Conservation (phyloP, 1,140 invertebrate genomes). For the Andrena cerasifolii region DNA sequence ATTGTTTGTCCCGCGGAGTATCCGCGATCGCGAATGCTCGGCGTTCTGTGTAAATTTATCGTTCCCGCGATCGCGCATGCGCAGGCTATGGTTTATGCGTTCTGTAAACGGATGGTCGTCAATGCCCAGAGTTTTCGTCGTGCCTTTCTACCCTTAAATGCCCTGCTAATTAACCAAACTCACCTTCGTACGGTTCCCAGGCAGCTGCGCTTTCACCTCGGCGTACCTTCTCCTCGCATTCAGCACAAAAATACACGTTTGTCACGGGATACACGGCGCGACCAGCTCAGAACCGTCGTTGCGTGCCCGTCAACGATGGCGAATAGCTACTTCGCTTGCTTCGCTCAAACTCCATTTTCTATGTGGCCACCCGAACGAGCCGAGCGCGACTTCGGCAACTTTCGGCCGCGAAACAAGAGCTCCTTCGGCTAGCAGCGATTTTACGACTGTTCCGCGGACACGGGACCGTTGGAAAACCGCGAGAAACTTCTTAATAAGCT, state of each 20-base stretch:
- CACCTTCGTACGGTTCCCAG: constrained; percentile 43
- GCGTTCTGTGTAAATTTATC: constrained; percentile 66
- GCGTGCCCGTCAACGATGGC: constrained; percentile 73
- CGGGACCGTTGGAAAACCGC: neutral
- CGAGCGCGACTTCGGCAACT: constrained; percentile 46
- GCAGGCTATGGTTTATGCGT: constrained; percentile 64
- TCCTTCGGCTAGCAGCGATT: constrained; percentile 13
- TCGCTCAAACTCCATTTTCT: constrained; percentile 73
- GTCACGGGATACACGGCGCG: constrained; percentile 42
- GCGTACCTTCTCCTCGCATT: constrained; percentile 50
- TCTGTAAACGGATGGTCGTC: constrained; percentile 68
- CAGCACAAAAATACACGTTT: constrained; percentile 64
- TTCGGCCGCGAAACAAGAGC: constrained; percentile 36
- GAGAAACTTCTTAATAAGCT: neutral
- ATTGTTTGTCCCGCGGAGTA: constrained; percentile 18
- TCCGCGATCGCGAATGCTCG: neutral
- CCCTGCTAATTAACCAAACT: constrained; percentile 35
- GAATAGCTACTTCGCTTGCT: constrained; percentile 72
- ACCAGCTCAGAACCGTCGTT: constrained; percentile 55
- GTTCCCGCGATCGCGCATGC: constrained; percentile 73
- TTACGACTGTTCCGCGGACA: neutral
- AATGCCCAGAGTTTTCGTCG: constrained; percentile 48
- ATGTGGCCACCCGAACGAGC: constrained; percentile 64
- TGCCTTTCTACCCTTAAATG: constrained; percentile 47
- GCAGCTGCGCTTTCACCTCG: constrained; percentile 29